Conservation (phyloP, 2,113 vertebrate species). For the Coryphaenoides rupestris region DNA sequence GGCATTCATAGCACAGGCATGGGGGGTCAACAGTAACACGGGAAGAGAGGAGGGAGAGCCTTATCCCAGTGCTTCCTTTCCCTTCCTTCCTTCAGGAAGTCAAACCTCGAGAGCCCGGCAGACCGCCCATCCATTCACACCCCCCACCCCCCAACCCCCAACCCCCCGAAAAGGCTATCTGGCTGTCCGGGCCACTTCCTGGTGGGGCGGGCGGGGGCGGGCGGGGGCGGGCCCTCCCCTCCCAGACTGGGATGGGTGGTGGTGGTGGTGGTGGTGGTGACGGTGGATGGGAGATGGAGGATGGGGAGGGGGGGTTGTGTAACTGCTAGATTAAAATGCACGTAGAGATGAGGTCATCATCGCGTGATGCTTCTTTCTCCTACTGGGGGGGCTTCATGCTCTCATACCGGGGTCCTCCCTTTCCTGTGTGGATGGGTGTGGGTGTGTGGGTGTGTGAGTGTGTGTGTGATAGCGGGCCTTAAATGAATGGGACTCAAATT, state of each 20-base stretch:
- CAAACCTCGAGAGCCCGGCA: slow-evolving; percentile 46
- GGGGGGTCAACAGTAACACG: slow-evolving; percentile 41
- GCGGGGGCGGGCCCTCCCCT: too few species aligned
- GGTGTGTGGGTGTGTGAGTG: too few species aligned
- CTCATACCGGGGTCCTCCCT: slow-evolving; percentile 8
- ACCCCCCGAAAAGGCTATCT: slow-evolving; percentile 41
- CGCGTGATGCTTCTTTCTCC: slow-evolving; percentile 29
- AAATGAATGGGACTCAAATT: too few species aligned
- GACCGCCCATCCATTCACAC: slow-evolving; percentile 43
- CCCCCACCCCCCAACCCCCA: slow-evolving; percentile 32
- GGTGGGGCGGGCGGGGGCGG: too few species aligned
- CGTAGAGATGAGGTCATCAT: slow-evolving; percentile 48
- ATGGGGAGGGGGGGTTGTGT: slow-evolving; percentile 8
- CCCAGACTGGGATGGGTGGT: slow-evolving; percentile 38
- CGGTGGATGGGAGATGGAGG: too few species aligned
- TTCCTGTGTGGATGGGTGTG: too few species aligned
- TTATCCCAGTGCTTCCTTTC: slow-evolving; percentile 62
- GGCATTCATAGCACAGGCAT: slow-evolving; percentile 50
- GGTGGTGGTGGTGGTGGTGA: too few species aligned
- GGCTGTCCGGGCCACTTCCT: slow-evolving; percentile 60
- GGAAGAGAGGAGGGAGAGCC: too few species aligned
- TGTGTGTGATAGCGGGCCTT: too few species aligned
- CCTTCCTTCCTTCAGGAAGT: slow-evolving; percentile 66
- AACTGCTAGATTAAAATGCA: slow-evolving; percentile 18
- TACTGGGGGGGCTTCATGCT: too few species aligned